phyloP scores from a whole-genome alignment of 1,140 invertebrate genomes.

The Hycleus phaleratus region DNA sequence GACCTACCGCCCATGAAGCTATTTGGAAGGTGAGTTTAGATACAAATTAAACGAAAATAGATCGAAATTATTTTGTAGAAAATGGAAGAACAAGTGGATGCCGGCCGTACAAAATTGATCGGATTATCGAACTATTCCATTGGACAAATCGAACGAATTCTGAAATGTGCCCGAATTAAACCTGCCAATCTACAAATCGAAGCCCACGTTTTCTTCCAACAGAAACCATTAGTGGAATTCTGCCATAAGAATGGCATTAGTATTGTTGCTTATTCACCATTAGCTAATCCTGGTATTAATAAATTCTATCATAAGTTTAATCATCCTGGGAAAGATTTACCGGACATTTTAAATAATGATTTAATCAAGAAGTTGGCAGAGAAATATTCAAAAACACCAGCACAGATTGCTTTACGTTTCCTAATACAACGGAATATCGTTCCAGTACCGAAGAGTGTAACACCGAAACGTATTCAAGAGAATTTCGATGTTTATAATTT shows the following conservation, averaged over 20 bases:
- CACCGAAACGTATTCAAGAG: too few relatives aligned
- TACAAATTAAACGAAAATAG: too few relatives aligned
- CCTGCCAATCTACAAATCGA: constrained; percentile 73
- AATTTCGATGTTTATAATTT: too few relatives aligned
- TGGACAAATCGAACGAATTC: constrained; percentile 56
- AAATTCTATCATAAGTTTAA: too few relatives aligned
- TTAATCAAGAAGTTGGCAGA: too few relatives aligned
- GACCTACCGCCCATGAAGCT: constrained; percentile 57
- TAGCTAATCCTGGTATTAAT: constrained; percentile 58
- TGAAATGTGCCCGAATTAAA: constrained; percentile 55
- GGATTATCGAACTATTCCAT: constrained; percentile 75
- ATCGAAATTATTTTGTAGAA: constrained; percentile 43
- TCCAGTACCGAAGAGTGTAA: too few relatives aligned
- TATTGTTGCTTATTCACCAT: constrained; percentile 74
- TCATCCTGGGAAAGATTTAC: too few relatives aligned
- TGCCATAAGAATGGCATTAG: constrained; percentile 64
- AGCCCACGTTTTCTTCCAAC: constrained; percentile 75
- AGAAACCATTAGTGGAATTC: constrained; percentile 63
- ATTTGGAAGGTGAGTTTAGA: constrained; percentile 59
- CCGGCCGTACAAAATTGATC: constrained; percentile 57
- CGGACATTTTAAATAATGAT: not conserved
- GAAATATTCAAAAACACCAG: too few relatives aligned
- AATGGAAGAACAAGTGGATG: constrained; percentile 66
- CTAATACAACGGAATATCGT: too few relatives aligned
- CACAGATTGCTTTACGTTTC: too few relatives aligned